Conservation (phyloP, 2,888 invertebrate genomes). For the Mythimna pallens region DNA sequence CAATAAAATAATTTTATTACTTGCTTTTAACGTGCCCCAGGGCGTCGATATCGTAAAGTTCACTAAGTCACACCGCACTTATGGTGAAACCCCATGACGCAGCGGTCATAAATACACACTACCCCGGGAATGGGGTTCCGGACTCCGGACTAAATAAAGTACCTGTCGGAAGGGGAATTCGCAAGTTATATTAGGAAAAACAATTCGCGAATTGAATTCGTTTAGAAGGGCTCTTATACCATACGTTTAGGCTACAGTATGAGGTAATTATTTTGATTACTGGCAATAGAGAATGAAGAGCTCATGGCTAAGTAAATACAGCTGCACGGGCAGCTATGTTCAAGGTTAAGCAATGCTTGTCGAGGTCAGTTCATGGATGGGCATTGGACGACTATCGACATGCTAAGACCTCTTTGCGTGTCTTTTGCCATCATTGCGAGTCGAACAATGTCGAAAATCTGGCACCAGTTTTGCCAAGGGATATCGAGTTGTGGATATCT, state of each 20-base stretch:
- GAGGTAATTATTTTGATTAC: slow-evolving; percentile 47
- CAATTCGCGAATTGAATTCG: slow-evolving; percentile 65
- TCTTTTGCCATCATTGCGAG: no score
- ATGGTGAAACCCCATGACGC: slow-evolving; percentile 79
- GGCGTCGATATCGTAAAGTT: slow-evolving; percentile 67
- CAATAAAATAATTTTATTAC: slow-evolving; percentile 46
- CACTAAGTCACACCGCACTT: slow-evolving; percentile 65
- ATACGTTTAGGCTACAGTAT: slow-evolving; percentile 24
- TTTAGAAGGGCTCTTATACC: slow-evolving; percentile 27
- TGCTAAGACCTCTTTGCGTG: no score
- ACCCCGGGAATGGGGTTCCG: slow-evolving; percentile 46
- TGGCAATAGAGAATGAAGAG: slow-evolving; percentile 1
- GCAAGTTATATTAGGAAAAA: slow-evolving; percentile 67
- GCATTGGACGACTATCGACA: no score
- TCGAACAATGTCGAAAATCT: no score
- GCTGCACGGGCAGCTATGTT: neutral
- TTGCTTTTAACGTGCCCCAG: slow-evolving; percentile 54
- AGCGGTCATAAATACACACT: slow-evolving; percentile 75
- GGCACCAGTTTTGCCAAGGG: no score
- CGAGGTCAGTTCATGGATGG: no score
- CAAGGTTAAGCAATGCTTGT: no score
- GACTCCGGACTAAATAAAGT: slow-evolving; percentile 54
- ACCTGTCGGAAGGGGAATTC: slow-evolving; percentile 58
- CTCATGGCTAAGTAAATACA: neutral
- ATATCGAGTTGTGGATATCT: no score